These are phyloP conservation scores for Apeira syringaria DNA, from an alignment of 2,888 invertebrate species.

Conservation along the genomic window DNA sequence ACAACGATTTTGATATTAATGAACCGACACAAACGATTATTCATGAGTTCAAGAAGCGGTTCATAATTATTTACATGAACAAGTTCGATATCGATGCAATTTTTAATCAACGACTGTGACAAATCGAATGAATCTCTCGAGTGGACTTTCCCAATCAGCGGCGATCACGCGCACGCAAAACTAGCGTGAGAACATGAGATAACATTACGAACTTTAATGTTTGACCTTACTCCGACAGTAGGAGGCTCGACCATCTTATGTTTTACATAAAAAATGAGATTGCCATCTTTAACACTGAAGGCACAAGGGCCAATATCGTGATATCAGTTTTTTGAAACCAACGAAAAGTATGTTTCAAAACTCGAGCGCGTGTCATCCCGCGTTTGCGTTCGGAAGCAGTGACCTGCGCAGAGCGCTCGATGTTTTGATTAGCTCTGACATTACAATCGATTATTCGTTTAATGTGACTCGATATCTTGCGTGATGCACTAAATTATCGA, in stretches of 20 bases:
- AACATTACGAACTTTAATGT: constrained; percentile 63
- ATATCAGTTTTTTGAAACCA: constrained; percentile 7
- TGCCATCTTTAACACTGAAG: constrained; percentile 9
- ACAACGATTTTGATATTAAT: constrained; percentile 16
- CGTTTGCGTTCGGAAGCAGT: constrained; percentile 76
- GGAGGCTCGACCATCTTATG: constrained; percentile 25
- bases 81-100: constrained; percentile 42
- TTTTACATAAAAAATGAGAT: background rate
- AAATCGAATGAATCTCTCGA: constrained; percentile 60
- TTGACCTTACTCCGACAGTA: constrained; percentile 64
- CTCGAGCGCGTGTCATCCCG: constrained; percentile 69
- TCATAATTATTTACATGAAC: constrained; percentile 43
- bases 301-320: constrained; percentile 23
- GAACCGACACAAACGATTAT: constrained; percentile 25
- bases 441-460: constrained; percentile 78
- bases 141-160: constrained; percentile 58
- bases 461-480: constrained; percentile 66
- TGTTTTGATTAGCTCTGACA: constrained; percentile 81
- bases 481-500: constrained; percentile 33
- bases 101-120: constrained; percentile 55
- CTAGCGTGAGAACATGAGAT: constrained; percentile 73
- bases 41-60: constrained; percentile 33
- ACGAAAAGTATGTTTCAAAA: constrained; percentile 42
- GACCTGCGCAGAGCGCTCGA: constrained; percentile 65
- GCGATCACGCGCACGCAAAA: constrained; percentile 59